Evolutionary conservation across 2,113 vertebrate species (phyloP).

Genomic region (Chaenocephalus aceratus): DNA sequence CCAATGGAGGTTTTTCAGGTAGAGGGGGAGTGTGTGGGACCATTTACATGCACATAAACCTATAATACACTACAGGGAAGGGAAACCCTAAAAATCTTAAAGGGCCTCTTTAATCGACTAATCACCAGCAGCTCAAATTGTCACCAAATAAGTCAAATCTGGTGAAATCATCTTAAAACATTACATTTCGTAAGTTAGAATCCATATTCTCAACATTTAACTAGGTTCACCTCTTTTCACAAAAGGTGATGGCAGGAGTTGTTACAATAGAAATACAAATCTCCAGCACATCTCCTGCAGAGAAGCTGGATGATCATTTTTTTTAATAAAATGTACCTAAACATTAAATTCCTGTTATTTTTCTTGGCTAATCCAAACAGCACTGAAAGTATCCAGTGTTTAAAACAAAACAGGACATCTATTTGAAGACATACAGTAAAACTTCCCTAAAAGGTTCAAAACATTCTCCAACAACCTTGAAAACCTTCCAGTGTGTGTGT

Average conservation of each 20-base stretch:
- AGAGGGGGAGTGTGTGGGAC: too few species aligned
- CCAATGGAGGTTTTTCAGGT: too few species aligned
- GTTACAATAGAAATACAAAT: neutral
- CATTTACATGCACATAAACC: too few species aligned
- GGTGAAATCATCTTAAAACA: neutral
- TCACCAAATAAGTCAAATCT: neutral
- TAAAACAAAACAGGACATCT: slow-evolving; percentile 12
- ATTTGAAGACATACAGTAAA: neutral
- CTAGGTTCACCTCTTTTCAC: neutral
- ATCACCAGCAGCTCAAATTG: neutral
- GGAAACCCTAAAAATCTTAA: too few species aligned
- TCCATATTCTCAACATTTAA: neutral
- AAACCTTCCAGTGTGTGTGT: neutral
- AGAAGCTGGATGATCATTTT: neutral
- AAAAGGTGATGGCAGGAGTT: neutral
- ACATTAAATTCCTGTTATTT: slow-evolving; percentile 21
- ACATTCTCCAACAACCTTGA: neutral
- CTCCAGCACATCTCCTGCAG: neutral
- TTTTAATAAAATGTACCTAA: neutral
- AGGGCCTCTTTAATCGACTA: neutral
- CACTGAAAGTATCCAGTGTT: neutral
- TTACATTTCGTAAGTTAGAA: neutral
- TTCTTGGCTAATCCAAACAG: neutral
- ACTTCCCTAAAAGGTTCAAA: neutral
- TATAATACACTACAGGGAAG: too few species aligned